Evolutionary conservation across 2,888 invertebrate genomes (phyloP), one percentile per base, ranked within the genome.

Genomic region (Operophtera brumata): DNA sequence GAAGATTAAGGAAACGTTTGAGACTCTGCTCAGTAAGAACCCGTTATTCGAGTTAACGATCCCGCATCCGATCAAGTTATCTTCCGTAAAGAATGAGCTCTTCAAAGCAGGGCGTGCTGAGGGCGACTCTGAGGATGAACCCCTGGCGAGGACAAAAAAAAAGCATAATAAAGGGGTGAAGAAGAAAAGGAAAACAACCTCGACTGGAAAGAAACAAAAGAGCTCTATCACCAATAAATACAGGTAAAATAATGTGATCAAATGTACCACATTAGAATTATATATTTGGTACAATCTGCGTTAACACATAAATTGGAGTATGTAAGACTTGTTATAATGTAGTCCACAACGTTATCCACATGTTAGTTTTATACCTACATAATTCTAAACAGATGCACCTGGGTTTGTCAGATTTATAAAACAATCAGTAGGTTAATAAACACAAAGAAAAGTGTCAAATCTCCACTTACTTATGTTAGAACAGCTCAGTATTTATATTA

Each of bases 71-170:
- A 57, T 73, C n/a, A 62, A 57, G 20, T 55, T 76, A 25, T 44
- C 66, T 0, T 32, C 68, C 10, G 73, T 82, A 6, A 82, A 81
- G 51, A 53, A 71, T 2, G 84, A 82, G 54, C 10, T 67, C 11
- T 8, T 13, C 7, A n/a, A 11, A 9, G 34, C 8, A 0, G 61
- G 70, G 9, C 51, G 47, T 10, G 59, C 62, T 12, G 20, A 50
- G 32, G 48, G 47, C 46, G 82, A 84, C 57, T 84, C 84, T 0
- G 86, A 86, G 53, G 82, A 86, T 64, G 88, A 88, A 59, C 89
- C 89, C 0, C 71, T 90, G 1, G 78, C 86, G 8, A 76, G 79
- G 1, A 84, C 83, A 54, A 84, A 82, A 62, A 82, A 78, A 48
- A 71, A 79, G 28, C 70, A 76, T 36, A 67, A 69, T 2, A 86